These are phyloP conservation scores for Sphecodes monilicornis DNA, from an alignment of 2,888 invertebrate genomes.

Conservation along the genomic window DNA sequence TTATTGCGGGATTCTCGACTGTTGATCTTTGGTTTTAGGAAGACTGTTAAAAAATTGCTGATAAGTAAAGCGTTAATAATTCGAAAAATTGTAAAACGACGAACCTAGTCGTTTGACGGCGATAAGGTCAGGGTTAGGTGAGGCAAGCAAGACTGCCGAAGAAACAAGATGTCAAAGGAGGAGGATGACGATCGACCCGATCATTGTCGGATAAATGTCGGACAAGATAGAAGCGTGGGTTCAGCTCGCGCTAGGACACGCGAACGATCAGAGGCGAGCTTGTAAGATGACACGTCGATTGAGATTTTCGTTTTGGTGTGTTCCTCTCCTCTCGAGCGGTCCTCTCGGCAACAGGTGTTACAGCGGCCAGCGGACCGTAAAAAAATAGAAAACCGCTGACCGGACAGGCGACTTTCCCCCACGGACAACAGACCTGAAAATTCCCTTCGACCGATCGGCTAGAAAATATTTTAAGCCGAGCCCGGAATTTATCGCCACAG, in stretches of 20 bases:
- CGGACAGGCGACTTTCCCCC: slow-evolving; percentile 46
- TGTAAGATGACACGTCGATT: slow-evolving; percentile 52
- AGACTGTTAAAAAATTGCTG: too few relatives aligned
- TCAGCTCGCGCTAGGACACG: not conserved
- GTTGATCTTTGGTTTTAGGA: too few relatives aligned
- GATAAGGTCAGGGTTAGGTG: not conserved
- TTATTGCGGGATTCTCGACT: too few relatives aligned
- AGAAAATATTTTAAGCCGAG: slow-evolving; percentile 55
- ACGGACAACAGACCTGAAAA: slow-evolving; percentile 29
- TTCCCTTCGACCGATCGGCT: slow-evolving; percentile 40
- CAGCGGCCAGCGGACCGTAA: slow-evolving; percentile 43
- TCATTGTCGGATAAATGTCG: not conserved
- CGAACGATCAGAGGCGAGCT: slow-evolving; percentile 8
- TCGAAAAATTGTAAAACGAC: too few relatives aligned
- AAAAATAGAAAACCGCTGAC: slow-evolving; percentile 58
- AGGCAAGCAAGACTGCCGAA: not conserved
- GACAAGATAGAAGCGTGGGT: slow-evolving; percentile 17
- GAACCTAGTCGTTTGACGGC: not conserved
- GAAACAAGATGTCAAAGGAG: not conserved
- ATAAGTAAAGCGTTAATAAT: too few relatives aligned
- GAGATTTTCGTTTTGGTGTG: slow-evolving; percentile 46
- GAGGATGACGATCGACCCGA: not conserved
- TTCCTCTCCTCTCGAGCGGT: slow-evolving; percentile 3
- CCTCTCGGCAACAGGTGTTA: slow-evolving; percentile 69
- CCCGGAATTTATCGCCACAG: slow-evolving; percentile 30